phyloP scores from a whole-genome alignment of 2,888 invertebrate species.

The Chymomyza amoena region DNA sequence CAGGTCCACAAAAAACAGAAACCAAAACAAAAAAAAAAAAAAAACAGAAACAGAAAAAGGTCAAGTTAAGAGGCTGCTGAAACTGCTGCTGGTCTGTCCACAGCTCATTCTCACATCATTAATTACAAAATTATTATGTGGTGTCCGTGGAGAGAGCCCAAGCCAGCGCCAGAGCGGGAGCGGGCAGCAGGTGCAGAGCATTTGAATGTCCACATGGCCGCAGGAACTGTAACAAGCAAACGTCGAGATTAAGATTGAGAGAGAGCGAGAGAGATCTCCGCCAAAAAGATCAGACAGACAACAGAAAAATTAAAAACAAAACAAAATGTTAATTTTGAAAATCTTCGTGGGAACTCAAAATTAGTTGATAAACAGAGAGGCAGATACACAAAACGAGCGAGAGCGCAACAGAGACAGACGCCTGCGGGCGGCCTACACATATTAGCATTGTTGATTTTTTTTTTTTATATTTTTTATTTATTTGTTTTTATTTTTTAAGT shows the following conservation, averaged over 20 bases:
- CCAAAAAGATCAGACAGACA: conserved; percentile 18
- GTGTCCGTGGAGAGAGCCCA: background rate
- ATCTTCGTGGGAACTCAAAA: conserved; percentile 74
- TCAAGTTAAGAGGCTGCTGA: conserved; percentile 43
- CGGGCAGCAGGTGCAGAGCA: background rate
- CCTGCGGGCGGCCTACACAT: conserved; percentile 59
- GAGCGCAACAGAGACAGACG: background rate
- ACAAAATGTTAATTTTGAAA: conserved; percentile 71
- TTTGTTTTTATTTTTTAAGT: conserved; percentile 11
- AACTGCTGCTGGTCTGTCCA: conserved; percentile 39
- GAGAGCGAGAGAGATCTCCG: conserved; percentile 1
- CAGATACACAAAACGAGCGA: background rate
- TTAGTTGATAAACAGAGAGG: conserved; percentile 48
- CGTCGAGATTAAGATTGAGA: background rate
- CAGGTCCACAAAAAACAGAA: conserved; percentile 29
- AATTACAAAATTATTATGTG: conserved; percentile 69
- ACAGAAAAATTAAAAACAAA: conserved; percentile 20
- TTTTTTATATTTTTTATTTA: conserved; percentile 2
- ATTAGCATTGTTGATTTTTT: conserved; percentile 63
- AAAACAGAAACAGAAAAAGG: conserved; percentile 43
- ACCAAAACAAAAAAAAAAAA: conserved; percentile 5
- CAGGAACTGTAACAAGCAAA: conserved; percentile 67
- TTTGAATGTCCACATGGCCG: conserved; percentile 35
- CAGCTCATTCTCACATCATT: conserved; percentile 73
- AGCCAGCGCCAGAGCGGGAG: background rate